Percentiles rank a stretch among this genome's conserved stretches.
Conservation (phyloP, 1,140 invertebrate species). For the Lepidurus apus region DNA sequence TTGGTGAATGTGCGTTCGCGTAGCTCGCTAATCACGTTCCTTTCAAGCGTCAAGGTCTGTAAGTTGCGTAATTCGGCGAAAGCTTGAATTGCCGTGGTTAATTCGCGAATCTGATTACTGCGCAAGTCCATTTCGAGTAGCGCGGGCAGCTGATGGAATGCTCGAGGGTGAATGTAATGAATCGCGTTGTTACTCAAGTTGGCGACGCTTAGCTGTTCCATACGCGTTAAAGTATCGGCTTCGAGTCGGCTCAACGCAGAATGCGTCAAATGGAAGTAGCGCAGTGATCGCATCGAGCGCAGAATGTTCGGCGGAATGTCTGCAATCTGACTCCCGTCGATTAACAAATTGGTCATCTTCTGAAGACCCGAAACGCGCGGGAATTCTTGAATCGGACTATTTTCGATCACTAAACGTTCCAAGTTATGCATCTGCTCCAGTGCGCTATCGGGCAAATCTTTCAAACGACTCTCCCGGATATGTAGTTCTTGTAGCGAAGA, state of each 20-base stretch:
- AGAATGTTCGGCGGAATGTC: constrained; percentile 25
- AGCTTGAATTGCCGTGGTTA: constrained; percentile 36
- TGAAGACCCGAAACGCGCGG: constrained; percentile 38
- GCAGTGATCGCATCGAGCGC: constrained; percentile 27
- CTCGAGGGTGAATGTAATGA: constrained; percentile 36
- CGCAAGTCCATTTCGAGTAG: constrained; percentile 40
- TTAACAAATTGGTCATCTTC: constrained; percentile 37
- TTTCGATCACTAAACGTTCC: constrained; percentile 46
- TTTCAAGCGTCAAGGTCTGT: constrained; percentile 39
- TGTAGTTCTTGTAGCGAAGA: constrained; percentile 70
- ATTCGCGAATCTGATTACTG: constrained; percentile 38
- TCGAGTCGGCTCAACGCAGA: constrained; percentile 28
- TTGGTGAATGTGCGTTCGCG: not conserved
- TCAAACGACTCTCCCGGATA: constrained; percentile 71
- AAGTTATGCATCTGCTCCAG: constrained; percentile 65
- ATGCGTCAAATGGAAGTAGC: constrained; percentile 34
- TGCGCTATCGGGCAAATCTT: constrained; percentile 68
- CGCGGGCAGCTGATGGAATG: constrained; percentile 38
- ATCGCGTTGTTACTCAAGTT: constrained; percentile 26
- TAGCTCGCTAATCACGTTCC: constrained; percentile 26
- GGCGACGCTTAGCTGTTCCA: not conserved
- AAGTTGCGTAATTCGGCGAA: constrained; percentile 33
- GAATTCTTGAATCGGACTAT: constrained; percentile 37
- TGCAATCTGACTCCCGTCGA: constrained; percentile 37
- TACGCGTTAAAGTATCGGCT: constrained; percentile 20